Evolutionary conservation across 2,113 vertebrate genomes (phyloP).

Genomic region (Lophura nycthemera): DNA sequence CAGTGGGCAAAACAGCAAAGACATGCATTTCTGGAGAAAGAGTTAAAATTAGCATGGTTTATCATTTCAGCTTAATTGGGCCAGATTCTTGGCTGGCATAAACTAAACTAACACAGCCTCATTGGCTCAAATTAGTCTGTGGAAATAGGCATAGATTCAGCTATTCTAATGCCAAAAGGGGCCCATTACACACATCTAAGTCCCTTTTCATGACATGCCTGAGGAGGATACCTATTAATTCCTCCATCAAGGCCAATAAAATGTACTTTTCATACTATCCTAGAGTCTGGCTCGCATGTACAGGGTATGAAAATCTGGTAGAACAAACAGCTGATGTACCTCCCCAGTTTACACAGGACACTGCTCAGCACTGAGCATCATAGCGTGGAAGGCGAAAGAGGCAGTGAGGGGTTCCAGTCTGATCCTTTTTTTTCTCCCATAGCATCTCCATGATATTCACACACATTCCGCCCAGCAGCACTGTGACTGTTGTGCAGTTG

Average conservation of each 20-base stretch:
- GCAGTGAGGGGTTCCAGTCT: neutral
- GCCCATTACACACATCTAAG: neutral
- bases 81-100: neutral
- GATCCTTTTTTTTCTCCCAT: neutral
- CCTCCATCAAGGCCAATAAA: neutral
- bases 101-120: neutral
- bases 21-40: neutral
- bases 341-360: neutral
- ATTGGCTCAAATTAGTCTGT: neutral
- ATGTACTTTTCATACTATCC: neutral
- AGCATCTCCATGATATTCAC: accelerated
- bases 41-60: constrained; percentile 8
- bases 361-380: accelerated
- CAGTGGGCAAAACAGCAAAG: neutral
- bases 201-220: neutral
- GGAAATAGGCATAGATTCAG: neutral
- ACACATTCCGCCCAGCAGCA: neutral
- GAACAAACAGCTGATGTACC: neutral
- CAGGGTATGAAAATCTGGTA: neutral
- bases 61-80: neutral
- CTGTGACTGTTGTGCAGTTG: neutral
- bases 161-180: neutral
- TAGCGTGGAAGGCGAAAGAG: neutral
- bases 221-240: neutral
- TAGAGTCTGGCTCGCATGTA: neutral